These are phyloP conservation scores for Gasteruption jaculator DNA, from an alignment of 2,888 invertebrate genomes.

Conservation along the genomic window DNA sequence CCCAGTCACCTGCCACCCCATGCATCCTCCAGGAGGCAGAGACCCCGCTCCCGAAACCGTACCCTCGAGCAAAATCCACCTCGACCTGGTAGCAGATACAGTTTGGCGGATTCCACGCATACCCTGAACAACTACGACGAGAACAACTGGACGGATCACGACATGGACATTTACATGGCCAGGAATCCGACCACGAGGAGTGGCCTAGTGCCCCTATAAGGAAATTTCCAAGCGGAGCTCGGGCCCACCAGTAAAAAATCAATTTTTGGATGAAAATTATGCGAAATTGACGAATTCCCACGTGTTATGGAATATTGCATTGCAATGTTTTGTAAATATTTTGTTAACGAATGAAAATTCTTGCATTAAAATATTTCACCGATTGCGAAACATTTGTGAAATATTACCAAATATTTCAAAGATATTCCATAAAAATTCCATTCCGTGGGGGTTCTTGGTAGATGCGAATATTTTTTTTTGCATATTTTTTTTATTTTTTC, in stretches of 20 bases:
- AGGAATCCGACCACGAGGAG: slow-evolving; percentile 83
- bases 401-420: too few relatives aligned
- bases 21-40: slow-evolving; percentile 59
- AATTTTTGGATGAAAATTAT: background rate
- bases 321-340: too few relatives aligned
- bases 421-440: too few relatives aligned
- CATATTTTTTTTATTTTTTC: too few relatives aligned
- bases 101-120: slow-evolving; percentile 74
- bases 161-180: slow-evolving; percentile 93
- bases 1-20: slow-evolving; percentile 59
- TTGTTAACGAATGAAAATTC: too few relatives aligned
- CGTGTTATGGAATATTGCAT: too few relatives aligned
- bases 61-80: slow-evolving; percentile 58
- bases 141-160: slow-evolving; percentile 92
- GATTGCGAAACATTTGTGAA: too few relatives aligned
- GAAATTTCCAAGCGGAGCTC: too few relatives aligned
- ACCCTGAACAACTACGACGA: slow-evolving; percentile 83
- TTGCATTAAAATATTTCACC: too few relatives aligned
- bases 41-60: slow-evolving; percentile 76
- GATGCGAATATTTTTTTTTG: too few relatives aligned
- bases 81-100: slow-evolving; percentile 73
- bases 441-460: too few relatives aligned
- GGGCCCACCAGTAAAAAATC: too few relatives aligned
- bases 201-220: slow-evolving; percentile 77
- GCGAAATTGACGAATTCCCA: background rate